A percentile compares a stretch with the other conserved stretches of the same genome.
phyloP scores from a whole-genome alignment of 2,113 vertebrate genomes.

The Danio rerio region GRCz12tu NC_133180.1:25470001-25470500 shows the following conservation, averaged over 20 bases:
- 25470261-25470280: neutral
- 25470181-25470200: neutral
- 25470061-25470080: neutral
- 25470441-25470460: conserved; percentile 26
- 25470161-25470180: neutral
- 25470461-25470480: conserved; percentile 19
- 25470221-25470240: conserved; percentile 9
- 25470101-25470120: neutral
- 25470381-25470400: conserved; percentile 68
- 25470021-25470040: neutral
- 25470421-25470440: conserved; percentile 65
- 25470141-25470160: neutral
- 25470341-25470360: neutral
- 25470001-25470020: too few species aligned
- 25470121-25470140: conserved; percentile 19
- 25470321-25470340: neutral
- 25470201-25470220: neutral
- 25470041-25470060: neutral
- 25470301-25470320: neutral
- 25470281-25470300: neutral
- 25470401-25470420: conserved; percentile 80
- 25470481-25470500: conserved; percentile 60
- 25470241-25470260: conserved; percentile 15
- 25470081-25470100: neutral
- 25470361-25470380: neutral